Evolutionary conservation across 2,888 invertebrate genomes (phyloP).

Genomic region (Myopa tessellatipennis): DNA sequence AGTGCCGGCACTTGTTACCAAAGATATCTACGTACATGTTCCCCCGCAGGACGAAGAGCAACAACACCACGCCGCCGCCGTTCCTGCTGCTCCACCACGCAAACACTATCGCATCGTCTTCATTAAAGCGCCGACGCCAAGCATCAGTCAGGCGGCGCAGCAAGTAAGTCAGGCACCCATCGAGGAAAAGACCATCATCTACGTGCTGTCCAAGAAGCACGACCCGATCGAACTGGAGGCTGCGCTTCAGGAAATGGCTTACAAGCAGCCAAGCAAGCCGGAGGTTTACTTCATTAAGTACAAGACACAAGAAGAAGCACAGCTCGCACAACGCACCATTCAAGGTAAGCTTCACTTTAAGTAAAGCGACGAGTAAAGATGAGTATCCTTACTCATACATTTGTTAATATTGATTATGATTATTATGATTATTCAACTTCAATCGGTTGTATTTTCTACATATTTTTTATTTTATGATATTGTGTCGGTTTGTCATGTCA

Average conservation of each 20-base stretch:
- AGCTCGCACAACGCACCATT: conserved; percentile 65
- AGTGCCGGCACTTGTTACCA: conserved; percentile 55
- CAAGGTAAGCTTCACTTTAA: conserved; percentile 58
- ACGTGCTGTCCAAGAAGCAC: conserved; percentile 65
- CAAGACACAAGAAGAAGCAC: conserved; percentile 67
- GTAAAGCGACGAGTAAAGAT: too few relatives aligned
- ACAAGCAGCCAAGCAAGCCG: conserved; percentile 64
- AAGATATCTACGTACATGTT: conserved; percentile 67
- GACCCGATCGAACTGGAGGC: conserved; percentile 62
- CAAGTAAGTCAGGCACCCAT: conserved; percentile 59
- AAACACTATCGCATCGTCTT: conserved; percentile 67
- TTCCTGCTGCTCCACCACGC: conserved; percentile 58
- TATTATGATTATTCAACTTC: too few relatives aligned
- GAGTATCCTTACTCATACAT: too few relatives aligned
- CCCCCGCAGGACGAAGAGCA: conserved; percentile 63
- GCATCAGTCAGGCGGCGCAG: conserved; percentile 52
- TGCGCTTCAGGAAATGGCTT: conserved; percentile 58
- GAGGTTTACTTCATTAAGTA: conserved; percentile 68
- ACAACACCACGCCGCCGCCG: conserved; percentile 47
- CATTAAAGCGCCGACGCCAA: conserved; percentile 64
- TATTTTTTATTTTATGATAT: too few relatives aligned
- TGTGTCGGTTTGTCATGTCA: too few relatives aligned
- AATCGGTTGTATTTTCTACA: too few relatives aligned
- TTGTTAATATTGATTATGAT: too few relatives aligned
- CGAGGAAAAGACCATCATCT: conserved; percentile 67